These are phyloP conservation scores for Harmothoe impar DNA, from an alignment of 2,888 invertebrate species.

Conservation along the genomic window DNA sequence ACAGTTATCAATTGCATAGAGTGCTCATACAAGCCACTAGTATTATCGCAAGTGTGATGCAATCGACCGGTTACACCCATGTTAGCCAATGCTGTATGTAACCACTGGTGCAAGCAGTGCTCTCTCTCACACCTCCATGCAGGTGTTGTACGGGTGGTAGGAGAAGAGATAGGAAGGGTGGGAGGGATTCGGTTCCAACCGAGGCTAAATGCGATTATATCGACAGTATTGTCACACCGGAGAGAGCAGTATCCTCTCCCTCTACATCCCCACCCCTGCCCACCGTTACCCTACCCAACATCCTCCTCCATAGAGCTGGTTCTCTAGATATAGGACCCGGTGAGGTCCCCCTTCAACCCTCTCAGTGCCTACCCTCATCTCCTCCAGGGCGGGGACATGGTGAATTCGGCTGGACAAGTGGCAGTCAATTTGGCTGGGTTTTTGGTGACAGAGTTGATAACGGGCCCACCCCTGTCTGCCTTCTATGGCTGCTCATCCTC, in stretches of 20 bases:
- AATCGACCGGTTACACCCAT: no score
- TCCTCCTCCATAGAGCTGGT: neutral
- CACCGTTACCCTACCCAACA: neutral
- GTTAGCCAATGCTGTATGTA: no score
- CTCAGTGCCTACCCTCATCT: neutral
- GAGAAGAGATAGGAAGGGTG: no score
- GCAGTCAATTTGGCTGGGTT: conserved; percentile 34
- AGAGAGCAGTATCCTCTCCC: neutral
- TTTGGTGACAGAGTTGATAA: conserved; percentile 22
- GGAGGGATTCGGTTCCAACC: neutral
- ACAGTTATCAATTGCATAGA: no score
- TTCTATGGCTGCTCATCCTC: no score
- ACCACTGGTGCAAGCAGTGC: no score
- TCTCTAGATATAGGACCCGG: neutral
- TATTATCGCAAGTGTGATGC: no score
- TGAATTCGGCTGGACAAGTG: conserved; percentile 28
- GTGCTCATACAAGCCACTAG: no score
- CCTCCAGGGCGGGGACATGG: conserved; percentile 6
- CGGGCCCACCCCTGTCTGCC: neutral
- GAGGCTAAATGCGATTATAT: neutral
- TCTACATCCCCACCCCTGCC: neutral
- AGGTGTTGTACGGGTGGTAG: no score
- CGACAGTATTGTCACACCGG: conserved; percentile 30
- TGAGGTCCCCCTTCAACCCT: neutral
- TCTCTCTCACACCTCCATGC: no score